Evolutionary conservation across 2,888 invertebrate genomes (phyloP).

Genomic region (Eulithis testata): DNA sequence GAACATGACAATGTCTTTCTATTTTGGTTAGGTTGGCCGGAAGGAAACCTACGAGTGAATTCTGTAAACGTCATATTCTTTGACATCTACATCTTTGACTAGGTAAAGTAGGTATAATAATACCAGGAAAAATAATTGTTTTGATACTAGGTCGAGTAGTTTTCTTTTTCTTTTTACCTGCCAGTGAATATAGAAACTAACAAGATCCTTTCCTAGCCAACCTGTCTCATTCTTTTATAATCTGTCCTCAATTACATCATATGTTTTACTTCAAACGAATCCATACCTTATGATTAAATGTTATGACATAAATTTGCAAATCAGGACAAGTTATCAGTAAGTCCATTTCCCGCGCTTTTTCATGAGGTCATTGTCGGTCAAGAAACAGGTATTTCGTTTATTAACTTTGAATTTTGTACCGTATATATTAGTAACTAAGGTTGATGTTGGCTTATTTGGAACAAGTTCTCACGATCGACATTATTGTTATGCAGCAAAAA

Average conservation of each 20-base stretch:
- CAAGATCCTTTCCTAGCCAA: slow-evolving; percentile 30
- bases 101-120: too few species aligned
- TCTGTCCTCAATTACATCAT: slow-evolving; percentile 38
- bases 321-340: slow-evolving; percentile 45
- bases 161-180: slow-evolving; percentile 8
- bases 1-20: too few species aligned
- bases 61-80: too few species aligned
- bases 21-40: too few species aligned
- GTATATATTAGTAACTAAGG: rapidly evolving
- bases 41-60: too few species aligned
- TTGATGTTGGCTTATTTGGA: slow-evolving; percentile 28
- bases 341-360: slow-evolving; percentile 68
- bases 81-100: too few species aligned
- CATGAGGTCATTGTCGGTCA: slow-evolving; percentile 77
- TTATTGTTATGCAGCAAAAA: slow-evolving; percentile 51
- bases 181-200: slow-evolving; percentile 12
- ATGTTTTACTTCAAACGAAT: slow-evolving; percentile 29
- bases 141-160: neutral
- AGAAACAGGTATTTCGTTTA: slow-evolving; percentile 66
- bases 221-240: slow-evolving; percentile 31
- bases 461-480: slow-evolving; percentile 61
- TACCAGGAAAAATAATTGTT: too few species aligned
- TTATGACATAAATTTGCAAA: slow-evolving; percentile 28
- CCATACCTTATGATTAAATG: neutral
- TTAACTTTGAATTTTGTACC: slow-evolving; percentile 34